Percentiles rank a stretch among this genome's conserved stretches.
phyloP scores from a whole-genome alignment of 2,888 invertebrate genomes.

The Gastrophysa polygoni region DNA sequence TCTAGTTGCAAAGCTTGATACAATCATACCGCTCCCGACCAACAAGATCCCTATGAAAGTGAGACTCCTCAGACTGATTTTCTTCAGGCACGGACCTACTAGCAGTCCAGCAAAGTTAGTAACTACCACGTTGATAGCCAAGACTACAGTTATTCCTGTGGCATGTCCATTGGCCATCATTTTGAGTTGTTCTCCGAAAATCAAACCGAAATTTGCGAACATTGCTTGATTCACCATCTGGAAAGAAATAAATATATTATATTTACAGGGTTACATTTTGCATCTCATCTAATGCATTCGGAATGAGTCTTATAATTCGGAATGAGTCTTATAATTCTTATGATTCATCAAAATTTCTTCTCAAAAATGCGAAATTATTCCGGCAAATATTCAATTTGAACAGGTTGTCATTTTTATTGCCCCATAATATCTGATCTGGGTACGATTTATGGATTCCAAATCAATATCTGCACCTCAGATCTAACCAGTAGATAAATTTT shows the following conservation, averaged over 20 bases:
- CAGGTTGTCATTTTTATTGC: too few relatives aligned
- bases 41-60: constrained; percentile 63
- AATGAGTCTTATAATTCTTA: too few relatives aligned
- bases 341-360: too few relatives aligned
- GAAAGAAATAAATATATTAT: constrained; percentile 18
- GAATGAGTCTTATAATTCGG: too few relatives aligned
- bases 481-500: too few relatives aligned
- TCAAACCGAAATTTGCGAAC: constrained; percentile 71
- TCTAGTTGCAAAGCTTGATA: constrained; percentile 62
- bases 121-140: constrained; percentile 70
- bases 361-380: too few relatives aligned
- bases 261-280: too few relatives aligned
- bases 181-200: constrained; percentile 70
- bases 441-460: too few relatives aligned
- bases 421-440: too few relatives aligned
- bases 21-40: constrained; percentile 61
- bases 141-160: constrained; percentile 70
- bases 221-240: constrained; percentile 73
- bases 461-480: too few relatives aligned
- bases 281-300: too few relatives aligned
- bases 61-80: constrained; percentile 62
- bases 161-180: constrained; percentile 67
- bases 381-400: too few relatives aligned
- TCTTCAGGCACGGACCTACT: constrained; percentile 71
- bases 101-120: constrained; percentile 70